These are phyloP conservation scores for Onychostruthus taczanowskii DNA, from an alignment of 2,113 vertebrate species.

Conservation along the genomic window DNA sequence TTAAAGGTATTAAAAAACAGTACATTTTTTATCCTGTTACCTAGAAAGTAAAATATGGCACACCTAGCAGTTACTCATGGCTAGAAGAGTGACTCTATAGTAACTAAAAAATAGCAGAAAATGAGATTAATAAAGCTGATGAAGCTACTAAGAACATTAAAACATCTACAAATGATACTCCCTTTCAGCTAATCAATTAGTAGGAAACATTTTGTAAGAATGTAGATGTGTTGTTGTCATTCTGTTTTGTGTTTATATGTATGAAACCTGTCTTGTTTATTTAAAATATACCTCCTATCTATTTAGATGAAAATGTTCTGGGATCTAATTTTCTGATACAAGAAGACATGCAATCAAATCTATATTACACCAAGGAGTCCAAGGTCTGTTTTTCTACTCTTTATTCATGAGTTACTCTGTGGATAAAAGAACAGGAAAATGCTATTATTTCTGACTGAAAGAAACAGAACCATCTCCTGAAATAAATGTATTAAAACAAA, in stretches of 20 bases:
- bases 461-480: neutral
- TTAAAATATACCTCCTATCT: neutral
- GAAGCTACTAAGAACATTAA: neutral
- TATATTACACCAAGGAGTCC: neutral
- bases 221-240: neutral
- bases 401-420: neutral
- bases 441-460: neutral
- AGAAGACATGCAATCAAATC: neutral
- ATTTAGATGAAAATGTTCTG: neutral
- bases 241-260: neutral
- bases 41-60: neutral
- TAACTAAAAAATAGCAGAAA: neutral
- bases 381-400: neutral
- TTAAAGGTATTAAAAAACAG: neutral
- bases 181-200: neutral
- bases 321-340: neutral
- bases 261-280: neutral
- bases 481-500: neutral
- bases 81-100: neutral
- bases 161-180: rapidly evolving
- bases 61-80: neutral
- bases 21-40: neutral
- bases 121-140: neutral
- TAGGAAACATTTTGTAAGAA: neutral
- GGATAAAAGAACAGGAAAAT: neutral